Evolutionary conservation across 2,113 vertebrate species (phyloP).

Genomic region (Merops nubicus): DNA sequence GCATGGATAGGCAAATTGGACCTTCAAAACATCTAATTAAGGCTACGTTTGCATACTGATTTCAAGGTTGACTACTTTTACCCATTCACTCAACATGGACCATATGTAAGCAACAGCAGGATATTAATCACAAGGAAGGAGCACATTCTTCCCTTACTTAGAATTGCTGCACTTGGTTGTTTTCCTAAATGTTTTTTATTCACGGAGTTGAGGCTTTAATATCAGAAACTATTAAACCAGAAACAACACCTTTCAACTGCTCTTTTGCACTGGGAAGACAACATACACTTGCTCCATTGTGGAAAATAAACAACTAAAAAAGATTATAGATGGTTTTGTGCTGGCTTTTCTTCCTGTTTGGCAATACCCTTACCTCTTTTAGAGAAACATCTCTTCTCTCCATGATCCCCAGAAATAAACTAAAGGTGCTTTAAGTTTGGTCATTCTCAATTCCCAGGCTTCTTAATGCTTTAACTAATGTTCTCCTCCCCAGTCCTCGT

Average conservation of each 20-base stretch:
- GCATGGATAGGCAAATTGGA: not conserved
- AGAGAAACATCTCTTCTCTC: not conserved
- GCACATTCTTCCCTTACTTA: not conserved
- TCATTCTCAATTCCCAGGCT: not conserved
- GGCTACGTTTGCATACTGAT: not conserved
- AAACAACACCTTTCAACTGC: not conserved
- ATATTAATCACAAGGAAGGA: not conserved
- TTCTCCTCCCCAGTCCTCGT: not conserved
- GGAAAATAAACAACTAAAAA: not conserved
- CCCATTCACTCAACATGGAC: not conserved
- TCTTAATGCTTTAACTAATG: not conserved
- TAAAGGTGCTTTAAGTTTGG: not conserved
- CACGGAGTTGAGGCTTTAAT: not conserved
- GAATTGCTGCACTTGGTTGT: not conserved
- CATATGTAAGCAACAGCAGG: conserved; percentile 27
- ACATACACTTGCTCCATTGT: not conserved
- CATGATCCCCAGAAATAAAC: not conserved
- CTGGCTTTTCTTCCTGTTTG: not conserved
- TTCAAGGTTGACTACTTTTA: conserved; percentile 47
- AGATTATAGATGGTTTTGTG: not conserved
- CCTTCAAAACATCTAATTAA: conserved; percentile 37
- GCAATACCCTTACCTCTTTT: not conserved
- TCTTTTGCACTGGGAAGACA: not conserved
- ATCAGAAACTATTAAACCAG: not conserved
- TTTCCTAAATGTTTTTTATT: not conserved